Percentiles rank a stretch among this genome's conserved stretches.
These are phyloP conservation scores for Olivierus martensii DNA, from an alignment of 1,140 invertebrate genomes.

Conservation along the genomic window DNA sequence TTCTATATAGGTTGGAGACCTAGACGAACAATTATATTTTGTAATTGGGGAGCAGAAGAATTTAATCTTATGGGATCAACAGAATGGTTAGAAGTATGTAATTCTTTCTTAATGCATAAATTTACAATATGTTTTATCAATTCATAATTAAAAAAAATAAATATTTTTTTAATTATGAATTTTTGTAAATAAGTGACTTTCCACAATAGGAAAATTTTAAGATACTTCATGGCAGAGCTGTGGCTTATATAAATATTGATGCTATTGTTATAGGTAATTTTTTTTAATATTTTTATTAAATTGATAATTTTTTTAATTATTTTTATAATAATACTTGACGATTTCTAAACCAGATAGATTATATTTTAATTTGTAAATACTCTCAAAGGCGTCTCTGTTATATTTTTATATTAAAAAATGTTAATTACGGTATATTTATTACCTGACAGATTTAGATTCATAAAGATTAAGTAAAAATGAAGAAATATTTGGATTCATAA, in stretches of 20 bases:
- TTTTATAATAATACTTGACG: no score
- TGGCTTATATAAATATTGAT: constrained; percentile 31
- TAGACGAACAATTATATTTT: constrained; percentile 34
- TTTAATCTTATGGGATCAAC: constrained; percentile 34
- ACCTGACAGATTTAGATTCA: no score
- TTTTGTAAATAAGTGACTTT: no score
- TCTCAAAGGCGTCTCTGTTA: no score
- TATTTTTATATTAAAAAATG: no score
- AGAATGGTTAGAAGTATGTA: constrained; percentile 24
- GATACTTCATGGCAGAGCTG: constrained; percentile 23
- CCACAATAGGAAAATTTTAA: constrained; percentile 19
- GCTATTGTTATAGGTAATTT: constrained; percentile 21
- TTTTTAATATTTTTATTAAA: constrained; percentile 9
- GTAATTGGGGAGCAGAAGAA: constrained; percentile 39
- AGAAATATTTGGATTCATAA: no score
- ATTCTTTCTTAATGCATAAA: constrained; percentile 2
- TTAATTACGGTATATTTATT: no score
- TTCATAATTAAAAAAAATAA: no score
- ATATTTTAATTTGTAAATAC: no score
- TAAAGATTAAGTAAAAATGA: no score
- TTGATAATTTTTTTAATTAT: background rate
- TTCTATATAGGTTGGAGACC: constrained; percentile 29
- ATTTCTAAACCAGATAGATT: no score
- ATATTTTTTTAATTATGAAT: no score
- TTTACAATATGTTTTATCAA: background rate